Evolutionary conservation across 1,140 invertebrate species (phyloP).

Genomic region (Brachionus manjavacas): DNA sequence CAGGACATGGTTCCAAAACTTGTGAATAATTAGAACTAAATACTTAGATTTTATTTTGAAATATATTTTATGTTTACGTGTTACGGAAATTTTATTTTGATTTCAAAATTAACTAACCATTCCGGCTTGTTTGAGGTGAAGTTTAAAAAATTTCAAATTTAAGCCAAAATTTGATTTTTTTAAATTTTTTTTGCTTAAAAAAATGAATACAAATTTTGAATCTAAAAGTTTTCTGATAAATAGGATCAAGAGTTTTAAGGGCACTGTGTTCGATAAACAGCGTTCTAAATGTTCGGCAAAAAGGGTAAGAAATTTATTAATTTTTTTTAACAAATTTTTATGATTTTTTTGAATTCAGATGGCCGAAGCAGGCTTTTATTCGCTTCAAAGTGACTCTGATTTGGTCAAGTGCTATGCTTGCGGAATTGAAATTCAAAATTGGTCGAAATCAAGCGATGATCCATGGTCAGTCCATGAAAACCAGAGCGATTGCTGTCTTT

Average conservation of each 20-base stretch:
- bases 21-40: neutral
- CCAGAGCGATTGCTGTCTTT: neutral
- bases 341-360: neutral
- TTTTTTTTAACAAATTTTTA: neutral
- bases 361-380: conserved; percentile 38
- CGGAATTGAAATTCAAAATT: conserved; percentile 19
- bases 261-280: conserved; percentile 9
- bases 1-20: conserved; percentile 3
- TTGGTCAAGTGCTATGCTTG: conserved; percentile 15
- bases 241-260: conserved; percentile 17
- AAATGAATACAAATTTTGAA: neutral
- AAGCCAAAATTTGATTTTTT: neutral
- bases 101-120: neutral
- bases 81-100: neutral
- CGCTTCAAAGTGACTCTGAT: neutral
- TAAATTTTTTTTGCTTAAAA: neutral
- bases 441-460: conserved; percentile 20
- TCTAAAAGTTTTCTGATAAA: neutral
- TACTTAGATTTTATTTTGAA: neutral
- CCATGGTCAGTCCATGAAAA: neutral
- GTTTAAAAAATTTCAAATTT: neutral
- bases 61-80: neutral
- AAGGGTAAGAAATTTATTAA: neutral
- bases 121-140: neutral
- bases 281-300: neutral